Percentiles rank a stretch among this genome's conserved stretches.
phyloP scores from a whole-genome alignment of 2,888 invertebrate genomes.

The Hofmannophila pseudospretella region DNA sequence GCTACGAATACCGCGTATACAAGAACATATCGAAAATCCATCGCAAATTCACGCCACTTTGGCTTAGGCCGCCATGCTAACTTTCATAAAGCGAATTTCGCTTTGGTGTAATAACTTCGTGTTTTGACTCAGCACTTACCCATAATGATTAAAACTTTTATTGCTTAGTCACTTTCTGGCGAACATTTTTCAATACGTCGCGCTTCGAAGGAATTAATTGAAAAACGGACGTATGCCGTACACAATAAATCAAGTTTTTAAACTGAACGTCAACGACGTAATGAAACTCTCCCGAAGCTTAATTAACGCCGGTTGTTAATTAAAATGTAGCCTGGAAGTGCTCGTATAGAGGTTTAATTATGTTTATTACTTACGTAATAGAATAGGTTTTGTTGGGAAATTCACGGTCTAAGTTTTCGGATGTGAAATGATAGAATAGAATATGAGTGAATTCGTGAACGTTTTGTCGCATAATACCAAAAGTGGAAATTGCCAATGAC shows the following conservation, averaged over 20 bases:
- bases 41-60: too few species aligned
- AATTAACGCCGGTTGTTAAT: slow-evolving; percentile 6
- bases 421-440: too few species aligned
- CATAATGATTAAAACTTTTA: neutral
- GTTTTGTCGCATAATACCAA: too few species aligned
- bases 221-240: neutral
- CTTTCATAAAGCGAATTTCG: too few species aligned
- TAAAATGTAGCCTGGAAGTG: slow-evolving; percentile 8
- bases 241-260: slow-evolving; percentile 8
- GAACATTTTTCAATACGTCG: neutral
- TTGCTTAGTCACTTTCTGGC: neutral
- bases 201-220: neutral
- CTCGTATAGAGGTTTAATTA: neutral
- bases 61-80: too few species aligned
- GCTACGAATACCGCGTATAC: too few species aligned
- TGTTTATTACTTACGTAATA: neutral
- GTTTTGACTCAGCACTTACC: neutral
- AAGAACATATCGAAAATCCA: too few species aligned
- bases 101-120: too few species aligned
- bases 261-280: slow-evolving; percentile 1
- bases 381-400: neutral
- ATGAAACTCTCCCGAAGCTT: slow-evolving; percentile 4
- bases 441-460: too few species aligned
- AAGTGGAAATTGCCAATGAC: too few species aligned
- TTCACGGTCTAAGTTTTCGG: too few species aligned